A percentile compares a stretch with the other conserved stretches of the same genome.
These are phyloP conservation scores for Coenobita brevimanus DNA, from an alignment of 1,140 invertebrate genomes.

Conservation along the genomic window DNA sequence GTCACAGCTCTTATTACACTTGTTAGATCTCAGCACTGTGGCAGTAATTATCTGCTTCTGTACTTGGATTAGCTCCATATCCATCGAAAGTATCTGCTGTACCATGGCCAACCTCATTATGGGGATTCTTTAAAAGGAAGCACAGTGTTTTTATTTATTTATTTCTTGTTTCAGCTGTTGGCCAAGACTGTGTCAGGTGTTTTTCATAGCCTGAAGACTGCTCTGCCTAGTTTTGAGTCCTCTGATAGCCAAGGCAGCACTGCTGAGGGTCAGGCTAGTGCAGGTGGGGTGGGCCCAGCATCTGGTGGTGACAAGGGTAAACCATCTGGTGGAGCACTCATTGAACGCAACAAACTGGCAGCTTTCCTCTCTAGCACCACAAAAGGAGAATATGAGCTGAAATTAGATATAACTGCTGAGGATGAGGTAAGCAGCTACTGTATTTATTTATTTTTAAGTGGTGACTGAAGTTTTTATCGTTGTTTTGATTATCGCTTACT, in stretches of 20 bases:
- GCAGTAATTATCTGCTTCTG: too few species aligned
- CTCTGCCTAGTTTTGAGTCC: conserved; percentile 72
- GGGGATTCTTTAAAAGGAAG: neutral
- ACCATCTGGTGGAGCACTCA: conserved; percentile 33
- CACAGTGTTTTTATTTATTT: neutral
- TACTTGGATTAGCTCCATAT: too few species aligned
- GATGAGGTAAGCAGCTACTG: conserved; percentile 39
- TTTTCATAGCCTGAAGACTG: conserved; percentile 72
- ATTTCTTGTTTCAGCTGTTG: conserved; percentile 60
- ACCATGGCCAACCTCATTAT: too few species aligned
- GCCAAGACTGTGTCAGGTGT: conserved; percentile 72
- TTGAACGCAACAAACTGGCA: conserved; percentile 47
- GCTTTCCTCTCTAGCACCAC: conserved; percentile 44
- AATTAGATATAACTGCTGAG: conserved; percentile 55
- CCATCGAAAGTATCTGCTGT: too few species aligned
- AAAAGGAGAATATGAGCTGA: conserved; percentile 57
- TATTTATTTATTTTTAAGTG: too few species aligned
- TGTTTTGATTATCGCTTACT: neutral
- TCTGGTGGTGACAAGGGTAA: conserved; percentile 37
- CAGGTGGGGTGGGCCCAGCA: neutral
- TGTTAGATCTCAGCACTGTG: too few species aligned
- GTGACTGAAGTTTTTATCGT: neutral
- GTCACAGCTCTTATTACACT: too few species aligned
- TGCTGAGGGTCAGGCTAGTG: neutral
- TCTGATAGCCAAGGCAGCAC: conserved; percentile 17